Evolutionary conservation across 2,797 vertebrate species (phyloP).

Genomic region (Myoxocephalus aenaeus): DNA sequence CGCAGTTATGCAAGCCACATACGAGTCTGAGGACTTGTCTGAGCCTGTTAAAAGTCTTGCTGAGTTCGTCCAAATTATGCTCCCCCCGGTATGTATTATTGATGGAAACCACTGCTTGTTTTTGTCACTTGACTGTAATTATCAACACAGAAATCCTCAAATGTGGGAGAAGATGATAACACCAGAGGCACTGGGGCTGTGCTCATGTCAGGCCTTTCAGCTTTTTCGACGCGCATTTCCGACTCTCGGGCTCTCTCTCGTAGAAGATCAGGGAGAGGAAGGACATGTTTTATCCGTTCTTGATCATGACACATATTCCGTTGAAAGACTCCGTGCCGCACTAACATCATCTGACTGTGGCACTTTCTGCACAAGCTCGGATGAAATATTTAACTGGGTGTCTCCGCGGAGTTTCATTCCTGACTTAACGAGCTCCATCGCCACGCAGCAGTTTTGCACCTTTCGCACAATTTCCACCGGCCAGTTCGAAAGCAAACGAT

Average conservation of each 20-base stretch:
- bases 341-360: constrained; percentile 56
- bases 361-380: constrained; percentile 58
- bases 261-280: constrained; percentile 34
- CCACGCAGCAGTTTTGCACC: constrained; percentile 44
- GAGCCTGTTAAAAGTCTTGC: constrained; percentile 21
- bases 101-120: constrained; percentile 13
- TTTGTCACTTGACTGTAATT: constrained; percentile 21
- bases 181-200: constrained; percentile 5
- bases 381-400: constrained; percentile 75
- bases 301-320: constrained; percentile 56
- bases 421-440: constrained; percentile 63
- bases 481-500: constrained; percentile 47
- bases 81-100: constrained; percentile 25
- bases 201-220: constrained; percentile 31
- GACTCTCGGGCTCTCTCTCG: constrained; percentile 6
- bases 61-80: constrained; percentile 17
- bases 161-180: constrained; percentile 5
- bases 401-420: constrained; percentile 62
- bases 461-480: constrained; percentile 46
- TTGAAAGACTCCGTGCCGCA: constrained; percentile 43
- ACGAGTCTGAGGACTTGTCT: neutral
- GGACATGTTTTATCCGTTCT: constrained; percentile 51
- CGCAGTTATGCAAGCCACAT: neutral
- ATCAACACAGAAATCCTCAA: constrained; percentile 24
- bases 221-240: constrained; percentile 29